Conservation (phyloP, 2,797 vertebrate species). For the Pempheris klunzingeri region DNA sequence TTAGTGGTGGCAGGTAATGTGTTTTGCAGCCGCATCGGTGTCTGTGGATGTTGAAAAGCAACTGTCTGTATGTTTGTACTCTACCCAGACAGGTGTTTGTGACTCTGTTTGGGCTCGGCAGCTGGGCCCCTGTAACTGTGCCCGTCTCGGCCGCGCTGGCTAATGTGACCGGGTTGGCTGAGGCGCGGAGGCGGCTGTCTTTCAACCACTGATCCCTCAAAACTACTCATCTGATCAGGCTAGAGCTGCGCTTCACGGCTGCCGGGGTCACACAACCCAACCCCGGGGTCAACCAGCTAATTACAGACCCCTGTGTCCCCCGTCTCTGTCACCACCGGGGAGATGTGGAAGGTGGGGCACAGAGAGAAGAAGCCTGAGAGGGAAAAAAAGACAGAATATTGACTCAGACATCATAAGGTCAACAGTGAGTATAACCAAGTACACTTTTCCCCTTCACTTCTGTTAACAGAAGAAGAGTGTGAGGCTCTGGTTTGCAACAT, state of each 20-base stretch:
- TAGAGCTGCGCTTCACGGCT: constrained; percentile 85
- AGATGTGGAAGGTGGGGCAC: constrained; percentile 72
- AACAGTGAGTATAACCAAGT: constrained; percentile 64
- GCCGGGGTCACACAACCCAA: constrained; percentile 85
- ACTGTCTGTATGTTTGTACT: constrained; percentile 63
- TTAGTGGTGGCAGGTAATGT: constrained; percentile 68
- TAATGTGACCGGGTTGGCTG: constrained; percentile 74
- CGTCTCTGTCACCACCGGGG: constrained; percentile 77
- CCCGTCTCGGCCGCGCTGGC: constrained; percentile 65
- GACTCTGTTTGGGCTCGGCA: constrained; percentile 67
- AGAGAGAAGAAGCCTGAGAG: constrained; percentile 40
- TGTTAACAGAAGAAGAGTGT: constrained; percentile 48
- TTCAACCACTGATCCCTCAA: constrained; percentile 91
- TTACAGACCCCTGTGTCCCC: constrained; percentile 83
- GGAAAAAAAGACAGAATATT: constrained; percentile 60
- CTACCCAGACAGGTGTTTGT: constrained; percentile 71
- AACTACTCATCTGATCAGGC: constrained; percentile 92
- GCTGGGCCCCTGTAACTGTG: constrained; percentile 91
- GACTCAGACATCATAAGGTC: constrained; percentile 74
- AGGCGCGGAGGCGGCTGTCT: constrained; percentile 85
- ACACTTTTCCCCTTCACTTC: constrained; percentile 24
- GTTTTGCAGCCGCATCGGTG: constrained; percentile 54
- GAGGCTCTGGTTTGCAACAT: constrained; percentile 56
- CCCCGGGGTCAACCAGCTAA: constrained; percentile 88
- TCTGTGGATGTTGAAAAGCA: constrained; percentile 62